Conservation (phyloP, 2,797 vertebrate genomes). For the Eutrigla gurnardus region DNA sequence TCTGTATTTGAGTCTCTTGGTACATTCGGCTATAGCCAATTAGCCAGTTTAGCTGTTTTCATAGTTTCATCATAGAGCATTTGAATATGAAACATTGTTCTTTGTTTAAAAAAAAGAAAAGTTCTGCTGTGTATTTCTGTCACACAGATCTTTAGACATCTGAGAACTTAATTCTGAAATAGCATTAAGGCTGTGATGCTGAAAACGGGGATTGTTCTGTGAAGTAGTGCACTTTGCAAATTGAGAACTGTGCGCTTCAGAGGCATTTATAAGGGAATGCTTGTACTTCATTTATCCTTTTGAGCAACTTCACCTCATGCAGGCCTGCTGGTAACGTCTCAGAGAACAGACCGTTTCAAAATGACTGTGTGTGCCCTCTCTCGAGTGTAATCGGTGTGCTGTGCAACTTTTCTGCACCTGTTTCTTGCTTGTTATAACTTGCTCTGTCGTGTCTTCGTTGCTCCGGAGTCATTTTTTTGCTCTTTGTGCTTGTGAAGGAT, state of each 20-base stretch:
- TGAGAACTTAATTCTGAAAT: conserved; percentile 14
- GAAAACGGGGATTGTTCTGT: conserved; percentile 32
- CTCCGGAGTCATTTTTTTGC: conserved; percentile 27
- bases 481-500: conserved; percentile 57
- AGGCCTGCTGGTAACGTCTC: conserved; percentile 24
- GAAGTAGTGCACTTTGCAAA: conserved; percentile 29
- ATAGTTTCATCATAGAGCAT: conserved; percentile 1
- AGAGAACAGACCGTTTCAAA: conserved; percentile 27
- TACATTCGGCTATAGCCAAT: neutral
- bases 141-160: conserved; percentile 14
- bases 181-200: conserved; percentile 35
- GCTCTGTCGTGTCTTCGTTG: conserved; percentile 53
- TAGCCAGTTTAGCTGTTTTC: conserved; percentile 8
- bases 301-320: conserved; percentile 21
- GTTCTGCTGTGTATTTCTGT: neutral
- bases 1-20: neutral
- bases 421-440: conserved; percentile 42
- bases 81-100: conserved; percentile 14
- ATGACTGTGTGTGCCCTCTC: conserved; percentile 8
- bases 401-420: conserved; percentile 53
- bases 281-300: conserved; percentile 33
- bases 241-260: conserved; percentile 27
- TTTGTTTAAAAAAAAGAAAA: conserved; percentile 10
- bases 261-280: conserved; percentile 19
- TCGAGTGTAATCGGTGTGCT: conserved; percentile 44